phyloP scores from a whole-genome alignment of 2,888 invertebrate species.

The Meteorus colon region DNA sequence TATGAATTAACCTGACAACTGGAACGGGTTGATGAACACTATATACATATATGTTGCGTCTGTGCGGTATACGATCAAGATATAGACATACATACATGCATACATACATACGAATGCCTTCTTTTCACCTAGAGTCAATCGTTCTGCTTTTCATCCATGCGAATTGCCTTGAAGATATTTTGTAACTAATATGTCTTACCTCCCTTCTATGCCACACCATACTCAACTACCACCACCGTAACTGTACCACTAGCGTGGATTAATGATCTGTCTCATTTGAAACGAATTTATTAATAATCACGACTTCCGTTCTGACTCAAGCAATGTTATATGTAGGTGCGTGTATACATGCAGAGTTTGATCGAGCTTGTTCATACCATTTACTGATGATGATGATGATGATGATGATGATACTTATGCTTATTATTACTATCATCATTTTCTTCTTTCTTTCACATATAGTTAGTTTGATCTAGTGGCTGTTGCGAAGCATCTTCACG shows the following conservation, averaged over 20 bases:
- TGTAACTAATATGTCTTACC: conserved; percentile 25
- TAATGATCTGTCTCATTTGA: conserved; percentile 51
- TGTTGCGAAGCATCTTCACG: conserved; percentile 28
- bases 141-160: conserved; percentile 28
- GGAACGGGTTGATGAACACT: conserved; percentile 42
- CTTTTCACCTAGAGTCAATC: conserved; percentile 24
- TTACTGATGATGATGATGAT: background rate
- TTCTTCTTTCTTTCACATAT: background rate
- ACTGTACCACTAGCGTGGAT: conserved; percentile 38
- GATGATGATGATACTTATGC: background rate
- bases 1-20: conserved; percentile 53
- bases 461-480: background rate
- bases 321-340: conserved; percentile 19
- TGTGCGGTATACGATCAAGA: conserved; percentile 26
- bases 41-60: background rate
- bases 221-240: background rate
- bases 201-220: background rate
- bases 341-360: background rate
- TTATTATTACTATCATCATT: no score
- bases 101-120: background rate
- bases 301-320: conserved; percentile 48
- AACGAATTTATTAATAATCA: conserved; percentile 54
- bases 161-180: conserved; percentile 33
- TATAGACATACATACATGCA: background rate
- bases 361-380: background rate